Evolutionary conservation across 2,113 vertebrate genomes (phyloP).

Genomic region (Paramormyrops kingsleyae): DNA sequence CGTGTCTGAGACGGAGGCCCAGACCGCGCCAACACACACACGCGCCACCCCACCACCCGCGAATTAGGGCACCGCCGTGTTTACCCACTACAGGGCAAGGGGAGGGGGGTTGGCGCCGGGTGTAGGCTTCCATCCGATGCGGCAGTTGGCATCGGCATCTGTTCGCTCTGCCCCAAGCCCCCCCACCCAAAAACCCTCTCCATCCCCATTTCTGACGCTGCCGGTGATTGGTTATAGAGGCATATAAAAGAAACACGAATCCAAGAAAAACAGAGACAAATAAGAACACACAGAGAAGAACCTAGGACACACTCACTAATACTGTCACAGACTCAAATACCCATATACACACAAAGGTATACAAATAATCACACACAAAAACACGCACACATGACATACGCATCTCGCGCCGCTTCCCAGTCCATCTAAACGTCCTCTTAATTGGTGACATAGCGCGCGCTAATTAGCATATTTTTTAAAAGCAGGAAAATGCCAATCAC

Average conservation of each 20-base stretch:
- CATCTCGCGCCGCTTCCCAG: neutral
- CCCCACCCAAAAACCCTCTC: neutral
- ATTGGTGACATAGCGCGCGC: neutral
- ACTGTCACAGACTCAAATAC: neutral
- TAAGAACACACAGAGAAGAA: neutral
- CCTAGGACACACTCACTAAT: neutral
- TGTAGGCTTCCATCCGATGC: neutral
- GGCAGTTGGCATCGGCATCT: conserved; percentile 3
- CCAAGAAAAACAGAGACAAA: neutral
- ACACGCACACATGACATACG: neutral
- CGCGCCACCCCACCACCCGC: neutral
- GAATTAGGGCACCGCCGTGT: neutral
- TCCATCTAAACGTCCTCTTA: neutral
- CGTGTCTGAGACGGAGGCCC: neutral
- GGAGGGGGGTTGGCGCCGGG: neutral
- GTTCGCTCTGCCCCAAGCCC: neutral
- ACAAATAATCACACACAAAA: neutral
- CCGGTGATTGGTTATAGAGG: neutral
- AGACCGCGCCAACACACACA: neutral
- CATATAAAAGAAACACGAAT: neutral
- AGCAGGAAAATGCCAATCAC: neutral
- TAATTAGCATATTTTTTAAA: neutral
- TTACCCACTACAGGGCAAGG: neutral
- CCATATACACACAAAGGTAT: neutral
- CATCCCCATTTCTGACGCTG: neutral